Evolutionary conservation across 2,797 vertebrate species (phyloP).

Genomic region (Chromis chromis): DNA sequence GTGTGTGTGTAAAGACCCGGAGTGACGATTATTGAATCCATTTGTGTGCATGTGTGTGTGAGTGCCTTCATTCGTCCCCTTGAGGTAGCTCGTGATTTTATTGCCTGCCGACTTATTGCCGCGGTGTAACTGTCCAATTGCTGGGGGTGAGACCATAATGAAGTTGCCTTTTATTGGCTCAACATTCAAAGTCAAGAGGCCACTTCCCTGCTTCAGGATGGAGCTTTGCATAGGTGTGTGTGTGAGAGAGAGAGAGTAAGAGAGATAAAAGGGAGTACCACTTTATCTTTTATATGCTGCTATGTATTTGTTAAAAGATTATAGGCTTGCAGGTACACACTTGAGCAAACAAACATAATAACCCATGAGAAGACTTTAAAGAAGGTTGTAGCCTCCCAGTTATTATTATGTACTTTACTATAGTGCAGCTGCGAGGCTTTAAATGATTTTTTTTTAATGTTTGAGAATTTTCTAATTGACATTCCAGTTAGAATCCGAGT

Average conservation of each 20-base stretch:
- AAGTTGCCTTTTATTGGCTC: constrained; percentile 79
- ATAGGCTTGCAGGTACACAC: constrained; percentile 3
- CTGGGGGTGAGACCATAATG: constrained; percentile 73
- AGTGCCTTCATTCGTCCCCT: constrained; percentile 60
- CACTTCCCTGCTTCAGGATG: constrained; percentile 54
- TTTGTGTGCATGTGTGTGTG: constrained; percentile 34
- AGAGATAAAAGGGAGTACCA: background rate
- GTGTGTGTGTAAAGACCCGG: constrained; percentile 24
- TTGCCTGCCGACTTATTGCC: constrained; percentile 75
- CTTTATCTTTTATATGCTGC: constrained; percentile 31
- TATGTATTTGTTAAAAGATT: constrained; percentile 22
- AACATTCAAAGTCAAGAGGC: constrained; percentile 71
- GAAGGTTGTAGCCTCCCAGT: background rate
- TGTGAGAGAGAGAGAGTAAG: background rate
- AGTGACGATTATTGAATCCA: constrained; percentile 59
- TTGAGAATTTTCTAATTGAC: too few relatives aligned
- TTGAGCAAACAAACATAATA: constrained; percentile 6
- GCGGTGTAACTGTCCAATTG: constrained; percentile 66
- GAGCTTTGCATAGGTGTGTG: constrained; percentile 34
- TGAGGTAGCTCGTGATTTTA: constrained; percentile 74
- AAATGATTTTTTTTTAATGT: background rate
- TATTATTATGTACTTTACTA: background rate
- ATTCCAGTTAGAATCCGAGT: too few relatives aligned
- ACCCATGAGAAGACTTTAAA: background rate
- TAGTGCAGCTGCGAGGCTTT: background rate